Conservation (phyloP, 53 echinoderm and acorn worm species). For the Paracentrotus lividus region DNA sequence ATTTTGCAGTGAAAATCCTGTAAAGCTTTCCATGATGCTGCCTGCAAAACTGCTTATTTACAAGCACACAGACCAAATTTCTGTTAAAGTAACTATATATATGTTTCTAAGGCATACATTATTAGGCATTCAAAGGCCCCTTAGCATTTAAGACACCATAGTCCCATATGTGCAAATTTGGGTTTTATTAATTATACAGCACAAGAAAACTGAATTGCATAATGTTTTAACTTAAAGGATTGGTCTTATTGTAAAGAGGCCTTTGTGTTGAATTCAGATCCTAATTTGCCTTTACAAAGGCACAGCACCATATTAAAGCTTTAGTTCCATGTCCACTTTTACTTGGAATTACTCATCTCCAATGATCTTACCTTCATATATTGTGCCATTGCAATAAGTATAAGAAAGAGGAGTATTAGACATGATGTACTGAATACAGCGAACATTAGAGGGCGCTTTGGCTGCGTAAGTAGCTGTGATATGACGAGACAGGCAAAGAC, state of each 20-base stretch:
- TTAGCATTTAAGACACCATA: not conserved
- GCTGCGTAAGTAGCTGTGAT: slow-evolving; percentile 80
- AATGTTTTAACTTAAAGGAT: too few species aligned
- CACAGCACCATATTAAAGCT: too few species aligned
- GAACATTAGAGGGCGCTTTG: slow-evolving; percentile 74
- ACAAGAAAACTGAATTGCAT: too few species aligned
- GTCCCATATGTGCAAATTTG: too few species aligned
- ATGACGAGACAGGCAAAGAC: slow-evolving; percentile 57
- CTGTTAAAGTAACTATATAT: not conserved
- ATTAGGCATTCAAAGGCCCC: not conserved
- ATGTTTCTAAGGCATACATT: not conserved
- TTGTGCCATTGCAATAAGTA: slow-evolving; percentile 83
- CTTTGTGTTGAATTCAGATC: too few species aligned
- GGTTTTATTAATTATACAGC: too few species aligned
- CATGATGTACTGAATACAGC: slow-evolving; percentile 73
- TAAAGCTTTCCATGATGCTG: not conserved
- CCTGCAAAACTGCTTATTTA: not conserved
- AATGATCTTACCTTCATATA: slow-evolving; percentile 75
- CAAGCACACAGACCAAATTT: not conserved
- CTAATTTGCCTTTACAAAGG: too few species aligned
- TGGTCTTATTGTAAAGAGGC: too few species aligned
- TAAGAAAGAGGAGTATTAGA: slow-evolving; percentile 81
- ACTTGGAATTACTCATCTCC: not conserved
- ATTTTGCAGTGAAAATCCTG: not conserved
- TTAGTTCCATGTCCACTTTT: too few species aligned